Evolutionary conservation across 1,140 invertebrate species (phyloP).

Genomic region (Conus ventricosus): DNA sequence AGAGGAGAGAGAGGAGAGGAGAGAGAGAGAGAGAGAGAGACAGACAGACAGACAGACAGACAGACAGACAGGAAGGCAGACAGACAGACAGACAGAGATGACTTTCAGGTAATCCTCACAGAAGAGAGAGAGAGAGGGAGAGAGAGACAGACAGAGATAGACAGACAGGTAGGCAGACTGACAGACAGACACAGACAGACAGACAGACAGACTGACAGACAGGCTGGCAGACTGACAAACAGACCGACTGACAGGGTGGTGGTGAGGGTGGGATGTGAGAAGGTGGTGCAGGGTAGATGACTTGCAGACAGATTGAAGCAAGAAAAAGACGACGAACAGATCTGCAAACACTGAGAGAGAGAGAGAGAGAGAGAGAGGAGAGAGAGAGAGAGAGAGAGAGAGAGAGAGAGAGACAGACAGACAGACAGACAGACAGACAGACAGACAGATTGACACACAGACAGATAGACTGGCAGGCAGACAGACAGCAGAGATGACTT

Average conservation of each 20-base stretch:
- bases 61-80: background rate
- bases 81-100: background rate
- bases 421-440: too few relatives aligned
- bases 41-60: background rate
- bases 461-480: too few relatives aligned
- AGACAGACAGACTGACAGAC: constrained; percentile 3
- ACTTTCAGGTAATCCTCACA: too few relatives aligned
- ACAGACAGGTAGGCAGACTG: background rate
- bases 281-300: too few relatives aligned
- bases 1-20: background rate
- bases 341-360: too few relatives aligned
- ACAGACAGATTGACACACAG: too few relatives aligned
- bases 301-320: too few relatives aligned
- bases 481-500: too few relatives aligned
- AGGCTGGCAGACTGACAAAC: background rate
- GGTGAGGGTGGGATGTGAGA: too few relatives aligned
- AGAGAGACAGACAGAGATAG: background rate
- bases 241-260: too few relatives aligned
- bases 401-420: background rate
- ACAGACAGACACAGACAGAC: constrained; percentile 3
- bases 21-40: background rate
- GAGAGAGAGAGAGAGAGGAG: too few relatives aligned
- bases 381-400: background rate
- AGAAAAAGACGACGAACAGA: too few relatives aligned
- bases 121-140: background rate